Evolutionary conservation across 2,797 vertebrate species (phyloP).

Genomic region (Anomalospiza imberbis): DNA sequence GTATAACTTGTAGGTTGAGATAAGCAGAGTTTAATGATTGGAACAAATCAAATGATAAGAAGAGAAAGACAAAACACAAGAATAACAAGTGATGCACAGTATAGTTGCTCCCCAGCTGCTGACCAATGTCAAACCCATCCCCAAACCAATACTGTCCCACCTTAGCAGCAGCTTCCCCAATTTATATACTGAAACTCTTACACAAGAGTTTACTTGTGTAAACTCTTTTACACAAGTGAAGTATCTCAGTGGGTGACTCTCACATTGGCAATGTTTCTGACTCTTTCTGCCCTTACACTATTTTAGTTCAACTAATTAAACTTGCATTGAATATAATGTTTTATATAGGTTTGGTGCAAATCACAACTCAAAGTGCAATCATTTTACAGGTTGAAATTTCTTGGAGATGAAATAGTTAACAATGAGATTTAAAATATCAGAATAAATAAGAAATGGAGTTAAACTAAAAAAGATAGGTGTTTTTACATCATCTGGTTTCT

Average conservation of each 20-base stretch:
- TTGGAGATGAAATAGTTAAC: neutral
- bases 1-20: no score
- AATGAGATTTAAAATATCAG: neutral
- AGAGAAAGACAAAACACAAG: neutral
- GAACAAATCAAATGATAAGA: neutral
- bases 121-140: neutral
- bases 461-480: neutral
- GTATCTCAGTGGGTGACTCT: neutral
- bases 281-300: neutral
- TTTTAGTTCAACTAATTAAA: neutral
- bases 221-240: neutral
- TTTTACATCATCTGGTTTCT: neutral
- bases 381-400: neutral
- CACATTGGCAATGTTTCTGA: neutral
- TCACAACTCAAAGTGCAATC: neutral
- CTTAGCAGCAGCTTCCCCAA: neutral
- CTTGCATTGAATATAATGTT: neutral
- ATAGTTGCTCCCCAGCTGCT: neutral
- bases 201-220: neutral
- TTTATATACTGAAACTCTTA: neutral
- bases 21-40: neutral
- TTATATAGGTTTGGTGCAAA: neutral
- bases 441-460: neutral
- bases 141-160: fast-evolving
- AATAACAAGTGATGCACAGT: neutral